Percentiles rank a stretch among this genome's conserved stretches.
phyloP scores from a whole-genome alignment of 1,140 invertebrate species.

The Orchestia grillus region DNA sequence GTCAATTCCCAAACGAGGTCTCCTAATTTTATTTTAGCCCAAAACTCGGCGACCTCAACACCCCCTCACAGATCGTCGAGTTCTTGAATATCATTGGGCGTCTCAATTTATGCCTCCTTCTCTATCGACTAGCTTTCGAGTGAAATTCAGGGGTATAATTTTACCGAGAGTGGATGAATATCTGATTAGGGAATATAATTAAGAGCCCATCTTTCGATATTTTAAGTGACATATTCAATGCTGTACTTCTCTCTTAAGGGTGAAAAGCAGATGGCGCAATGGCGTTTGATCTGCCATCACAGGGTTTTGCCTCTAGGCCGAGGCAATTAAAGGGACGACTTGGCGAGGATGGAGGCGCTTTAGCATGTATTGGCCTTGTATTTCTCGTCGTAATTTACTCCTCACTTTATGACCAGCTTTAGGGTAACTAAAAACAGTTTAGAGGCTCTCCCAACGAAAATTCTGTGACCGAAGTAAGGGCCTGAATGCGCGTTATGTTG shows the following conservation, averaged over 20 bases:
- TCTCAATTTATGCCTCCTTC: neutral
- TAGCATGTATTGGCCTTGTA: slow-evolving; percentile 19
- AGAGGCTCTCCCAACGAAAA: neutral
- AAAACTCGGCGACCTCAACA: neutral
- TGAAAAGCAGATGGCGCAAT: neutral
- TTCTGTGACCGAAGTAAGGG: slow-evolving; percentile 3
- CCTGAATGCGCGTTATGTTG: neutral
- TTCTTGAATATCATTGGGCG: neutral
- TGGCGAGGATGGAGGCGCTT: neutral
- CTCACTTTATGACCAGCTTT: neutral
- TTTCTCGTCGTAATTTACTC: slow-evolving; percentile 1
- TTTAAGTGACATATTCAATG: neutral
- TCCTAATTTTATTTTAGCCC: neutral
- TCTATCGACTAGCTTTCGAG: neutral
- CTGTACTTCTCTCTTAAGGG: neutral
- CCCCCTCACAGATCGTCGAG: neutral
- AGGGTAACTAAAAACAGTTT: slow-evolving; percentile 36
- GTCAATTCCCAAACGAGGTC: neutral
- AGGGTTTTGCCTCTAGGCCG: neutral
- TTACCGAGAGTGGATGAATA: neutral
- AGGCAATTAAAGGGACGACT: neutral
- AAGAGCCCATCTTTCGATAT: neutral
- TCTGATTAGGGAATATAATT: neutral
- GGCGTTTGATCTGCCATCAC: neutral
- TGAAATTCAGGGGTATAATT: neutral